A percentile compares a stretch with the other conserved stretches of the same genome.
Evolutionary conservation across 2,797 vertebrate genomes (phyloP).

Genomic region (Brachyrhaphis roseni): DNA sequence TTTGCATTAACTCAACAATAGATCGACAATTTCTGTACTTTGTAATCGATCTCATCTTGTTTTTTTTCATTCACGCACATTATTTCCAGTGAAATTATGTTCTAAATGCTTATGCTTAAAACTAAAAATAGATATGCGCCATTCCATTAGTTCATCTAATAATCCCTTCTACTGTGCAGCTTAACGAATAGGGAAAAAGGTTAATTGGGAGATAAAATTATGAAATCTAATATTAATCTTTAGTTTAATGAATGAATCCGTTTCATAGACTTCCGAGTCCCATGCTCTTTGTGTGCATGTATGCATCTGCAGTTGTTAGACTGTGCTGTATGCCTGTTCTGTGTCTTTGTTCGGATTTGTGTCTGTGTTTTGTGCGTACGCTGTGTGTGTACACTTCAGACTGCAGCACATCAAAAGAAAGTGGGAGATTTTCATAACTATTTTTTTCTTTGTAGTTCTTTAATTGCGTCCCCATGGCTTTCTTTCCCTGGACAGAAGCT

Average conservation of each 20-base stretch:
- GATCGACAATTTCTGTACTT: conserved; percentile 20
- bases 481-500: conserved; percentile 85
- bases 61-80: conserved; percentile 20
- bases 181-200: conserved; percentile 28
- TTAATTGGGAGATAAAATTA: conserved; percentile 30
- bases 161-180: conserved; percentile 32
- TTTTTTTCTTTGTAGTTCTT: conserved; percentile 87
- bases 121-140: conserved; percentile 15
- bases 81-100: conserved; percentile 18
- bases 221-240: conserved; percentile 43
- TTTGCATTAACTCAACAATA: conserved; percentile 29
- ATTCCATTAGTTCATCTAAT: conserved; percentile 27
- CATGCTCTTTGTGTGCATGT: conserved; percentile 33
- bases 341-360: conserved; percentile 56
- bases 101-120: conserved; percentile 3
- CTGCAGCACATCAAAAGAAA: conserved; percentile 84
- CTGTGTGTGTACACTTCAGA: conserved; percentile 68
- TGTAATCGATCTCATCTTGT: conserved; percentile 14
- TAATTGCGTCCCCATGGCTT: conserved; percentile 87
- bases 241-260: conserved; percentile 47
- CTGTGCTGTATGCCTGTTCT: conserved; percentile 32
- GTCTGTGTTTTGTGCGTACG: conserved; percentile 26
- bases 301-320: conserved; percentile 32
- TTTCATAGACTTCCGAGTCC: conserved; percentile 46
- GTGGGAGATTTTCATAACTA: conserved; percentile 85